Evolutionary conservation across 2,797 vertebrate genomes (phyloP).

Genomic region (Melanotaenia boesemani): DNA sequence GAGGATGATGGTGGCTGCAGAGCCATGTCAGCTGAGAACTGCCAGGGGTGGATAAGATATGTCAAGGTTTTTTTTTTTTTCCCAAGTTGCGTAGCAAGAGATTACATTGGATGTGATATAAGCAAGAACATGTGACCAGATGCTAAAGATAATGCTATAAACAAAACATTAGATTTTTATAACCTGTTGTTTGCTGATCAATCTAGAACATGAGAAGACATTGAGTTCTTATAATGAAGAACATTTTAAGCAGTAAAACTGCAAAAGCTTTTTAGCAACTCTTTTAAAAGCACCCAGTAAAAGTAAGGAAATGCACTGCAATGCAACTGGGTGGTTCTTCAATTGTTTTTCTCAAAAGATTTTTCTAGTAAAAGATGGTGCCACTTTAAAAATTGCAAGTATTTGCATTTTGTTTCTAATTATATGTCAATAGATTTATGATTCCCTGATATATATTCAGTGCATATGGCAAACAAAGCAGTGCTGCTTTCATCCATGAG

Average conservation of each 20-base stretch:
- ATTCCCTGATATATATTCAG: conserved; percentile 6
- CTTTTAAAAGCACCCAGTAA: too few species aligned
- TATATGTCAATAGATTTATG: conserved; percentile 3
- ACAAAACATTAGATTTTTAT: not conserved
- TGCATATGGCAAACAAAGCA: conserved; percentile 22
- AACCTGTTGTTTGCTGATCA: not conserved
- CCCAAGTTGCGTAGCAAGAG: not conserved
- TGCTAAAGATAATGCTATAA: not conserved
- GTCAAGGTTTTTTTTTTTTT: not conserved
- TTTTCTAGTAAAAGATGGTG: not conserved
- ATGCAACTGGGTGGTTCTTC: not conserved
- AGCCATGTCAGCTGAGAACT: not conserved
- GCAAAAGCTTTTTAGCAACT: too few species aligned
- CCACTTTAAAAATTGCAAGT: not conserved
- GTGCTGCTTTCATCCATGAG: conserved; percentile 19
- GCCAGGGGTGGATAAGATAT: not conserved
- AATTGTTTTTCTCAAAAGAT: too few species aligned
- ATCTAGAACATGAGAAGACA: not conserved
- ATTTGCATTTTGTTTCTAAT: conserved; percentile 9
- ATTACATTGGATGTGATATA: not conserved
- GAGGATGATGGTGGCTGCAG: not conserved
- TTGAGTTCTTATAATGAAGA: not conserved
- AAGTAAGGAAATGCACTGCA: not conserved
- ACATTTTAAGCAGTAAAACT: too few species aligned
- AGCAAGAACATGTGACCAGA: not conserved